Base-by-base conservation (phyloP, 37 sponge, comb jelly and placozoan species). In the Hormiphora californensis region DNA sequence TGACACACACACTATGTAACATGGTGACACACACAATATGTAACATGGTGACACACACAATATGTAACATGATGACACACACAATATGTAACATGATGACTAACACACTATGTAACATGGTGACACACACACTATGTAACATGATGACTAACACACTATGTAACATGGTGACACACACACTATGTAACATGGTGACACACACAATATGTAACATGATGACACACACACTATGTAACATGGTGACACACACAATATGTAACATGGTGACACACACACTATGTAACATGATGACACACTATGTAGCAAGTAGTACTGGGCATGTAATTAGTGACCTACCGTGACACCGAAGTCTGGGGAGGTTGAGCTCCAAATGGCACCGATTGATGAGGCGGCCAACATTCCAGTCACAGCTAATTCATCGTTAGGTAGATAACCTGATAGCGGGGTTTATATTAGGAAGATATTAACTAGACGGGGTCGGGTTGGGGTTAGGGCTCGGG, bases 321-420 rank as follows among this genome's bases (percentile, higher is more conserved):
- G n/a, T n/a, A n/a, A n/a, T n/a, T n/a, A n/a, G n/a, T n/a, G 19
- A 88, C 96, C 88, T 44, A 96, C 96, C 8, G 94, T 88, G 25
- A 93, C 92, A 21, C 99, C 99, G 85, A 98, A 98, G 65, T 98
- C 99, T 30, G 99, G 99, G 22, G 99, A 93, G 23, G 99, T 93
- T 34, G 93, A 93, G 86, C 94, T 94, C 99, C 99, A 98, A 12
- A 92, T 86, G 5, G 94, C 99, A 32, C 99, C 99, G 0, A 98
- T 69, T 55, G 92, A 92, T 21, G 94, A 87, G 0, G 92, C 88
- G 5, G 99, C 99, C 69, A 98, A 54, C 99, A 98, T 98, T 65
- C 95, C 95, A 53, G 92, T 94, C 53, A 98, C 91, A 4, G 99
- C 95, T 35, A 93, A 69, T 22, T 89, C 63, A 39, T 90, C 91